Percentiles rank a stretch among this genome's conserved stretches.
phyloP scores from a whole-genome alignment of 2,888 invertebrate genomes.

The Nemoura dubitans region DNA sequence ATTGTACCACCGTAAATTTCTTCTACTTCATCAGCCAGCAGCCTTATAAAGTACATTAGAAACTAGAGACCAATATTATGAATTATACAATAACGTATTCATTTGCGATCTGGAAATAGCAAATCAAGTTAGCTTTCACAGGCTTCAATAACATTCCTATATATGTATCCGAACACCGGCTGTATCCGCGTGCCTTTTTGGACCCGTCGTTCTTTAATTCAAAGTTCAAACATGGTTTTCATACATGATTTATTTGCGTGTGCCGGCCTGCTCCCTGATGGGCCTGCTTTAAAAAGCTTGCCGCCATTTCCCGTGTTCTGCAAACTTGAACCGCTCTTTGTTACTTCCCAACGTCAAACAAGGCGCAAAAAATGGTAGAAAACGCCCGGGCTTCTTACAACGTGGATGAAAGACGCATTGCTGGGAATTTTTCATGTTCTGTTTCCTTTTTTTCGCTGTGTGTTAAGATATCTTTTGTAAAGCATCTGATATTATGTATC shows the following conservation, averaged over 20 bases:
- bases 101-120: slow-evolving; percentile 17
- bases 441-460: not conserved
- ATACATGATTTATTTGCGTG: slow-evolving; percentile 30
- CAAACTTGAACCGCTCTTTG: slow-evolving; percentile 8
- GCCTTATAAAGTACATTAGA: not conserved
- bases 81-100: slow-evolving; percentile 5
- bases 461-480: slow-evolving; percentile 1
- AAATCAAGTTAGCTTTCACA: slow-evolving; percentile 5
- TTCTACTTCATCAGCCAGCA: not conserved
- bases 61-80: not conserved
- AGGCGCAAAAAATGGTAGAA: not conserved
- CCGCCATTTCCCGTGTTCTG: not conserved
- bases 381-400: not conserved
- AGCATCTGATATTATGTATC: not conserved
- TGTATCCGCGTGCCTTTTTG: not conserved
- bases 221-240: slow-evolving; percentile 28
- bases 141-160: slow-evolving; percentile 13
- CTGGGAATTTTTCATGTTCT: slow-evolving; percentile 18
- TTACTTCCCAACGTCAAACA: not conserved
- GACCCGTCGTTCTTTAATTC: slow-evolving; percentile 24
- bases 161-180: not conserved
- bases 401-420: slow-evolving; percentile 25
- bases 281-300: slow-evolving; percentile 14
- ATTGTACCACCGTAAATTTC: not conserved
- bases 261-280: not conserved